These are phyloP conservation scores for Dunckerocampus dactyliophorus DNA, from an alignment of 2,113 vertebrate species.

Conservation along the genomic window DNA sequence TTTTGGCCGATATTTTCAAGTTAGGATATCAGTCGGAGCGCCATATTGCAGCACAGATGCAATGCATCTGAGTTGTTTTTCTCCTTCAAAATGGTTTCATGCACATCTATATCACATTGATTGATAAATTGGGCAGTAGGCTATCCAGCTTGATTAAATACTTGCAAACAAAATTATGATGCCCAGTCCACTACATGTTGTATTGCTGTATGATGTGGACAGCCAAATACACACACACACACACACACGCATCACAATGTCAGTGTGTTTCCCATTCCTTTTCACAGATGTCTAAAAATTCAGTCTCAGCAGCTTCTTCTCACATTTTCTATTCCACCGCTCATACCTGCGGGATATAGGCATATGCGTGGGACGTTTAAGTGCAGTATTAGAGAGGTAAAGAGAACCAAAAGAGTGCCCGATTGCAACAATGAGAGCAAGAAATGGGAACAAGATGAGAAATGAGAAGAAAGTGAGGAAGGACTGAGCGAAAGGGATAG, in stretches of 20 bases:
- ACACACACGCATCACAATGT: conserved; percentile 12
- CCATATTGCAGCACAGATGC: conserved; percentile 14
- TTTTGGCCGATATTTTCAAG: conserved; percentile 21
- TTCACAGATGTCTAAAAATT: conserved; percentile 51
- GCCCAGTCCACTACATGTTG: not conserved
- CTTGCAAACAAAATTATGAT: not conserved
- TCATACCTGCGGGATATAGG: conserved; percentile 35
- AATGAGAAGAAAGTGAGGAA: conserved; percentile 19
- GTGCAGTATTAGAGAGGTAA: conserved; percentile 24
- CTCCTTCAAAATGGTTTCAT: not conserved
- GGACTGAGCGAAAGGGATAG: conserved; percentile 34
- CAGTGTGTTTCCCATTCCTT: conserved; percentile 54
- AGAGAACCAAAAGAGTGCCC: conserved; percentile 9
- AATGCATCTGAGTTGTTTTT: conserved; percentile 9
- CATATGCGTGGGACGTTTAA: conserved; percentile 23
- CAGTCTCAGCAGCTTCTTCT: conserved; percentile 44
- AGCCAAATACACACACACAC: not conserved
- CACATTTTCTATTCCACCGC: conserved; percentile 30
- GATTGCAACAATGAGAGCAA: conserved; percentile 8
- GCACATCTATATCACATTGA: conserved; percentile 6
- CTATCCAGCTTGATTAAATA: not conserved
- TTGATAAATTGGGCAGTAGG: not conserved
- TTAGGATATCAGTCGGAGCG: not conserved
- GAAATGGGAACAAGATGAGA: conserved; percentile 12
- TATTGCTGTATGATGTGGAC: conserved; percentile 2